phyloP scores from a whole-genome alignment of 2,797 vertebrate species.

The Micrastur ruficollis region DNA sequence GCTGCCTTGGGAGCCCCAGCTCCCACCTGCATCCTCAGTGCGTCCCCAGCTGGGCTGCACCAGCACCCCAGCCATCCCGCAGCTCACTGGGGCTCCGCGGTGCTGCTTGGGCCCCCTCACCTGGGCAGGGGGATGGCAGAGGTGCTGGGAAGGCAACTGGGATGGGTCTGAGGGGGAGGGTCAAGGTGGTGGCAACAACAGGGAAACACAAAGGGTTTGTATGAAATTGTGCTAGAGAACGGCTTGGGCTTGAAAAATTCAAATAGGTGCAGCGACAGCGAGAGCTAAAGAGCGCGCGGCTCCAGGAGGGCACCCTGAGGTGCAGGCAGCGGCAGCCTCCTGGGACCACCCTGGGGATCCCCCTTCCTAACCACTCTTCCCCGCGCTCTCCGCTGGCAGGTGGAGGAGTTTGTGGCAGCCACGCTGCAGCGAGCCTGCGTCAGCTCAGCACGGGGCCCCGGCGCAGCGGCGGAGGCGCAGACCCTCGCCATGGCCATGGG shows the following conservation, averaged over 20 bases:
- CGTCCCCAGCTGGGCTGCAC: neutral
- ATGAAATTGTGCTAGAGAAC: fast-evolving
- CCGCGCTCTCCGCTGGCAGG: conserved; percentile 67
- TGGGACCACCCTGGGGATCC: neutral
- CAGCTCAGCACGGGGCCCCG: conserved; percentile 57
- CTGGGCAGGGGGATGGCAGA: neutral
- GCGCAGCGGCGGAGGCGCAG: conserved; percentile 80
- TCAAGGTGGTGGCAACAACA: fast-evolving
- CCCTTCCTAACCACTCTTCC: neutral
- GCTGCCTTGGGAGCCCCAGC: neutral
- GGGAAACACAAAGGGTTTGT: fast-evolving
- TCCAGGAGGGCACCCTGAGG: neutral
- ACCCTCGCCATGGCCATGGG: conserved; percentile 91
- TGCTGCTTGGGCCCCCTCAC: neutral
- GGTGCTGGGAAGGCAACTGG: neutral
- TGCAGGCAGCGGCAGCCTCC: fast-evolving
- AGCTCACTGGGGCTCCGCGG: neutral
- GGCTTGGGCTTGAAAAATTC: fast-evolving
- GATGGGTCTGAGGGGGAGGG: neutral
- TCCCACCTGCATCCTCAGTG: neutral
- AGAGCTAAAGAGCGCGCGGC: neutral
- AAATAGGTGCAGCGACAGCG: fast-evolving
- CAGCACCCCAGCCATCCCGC: fast-evolving
- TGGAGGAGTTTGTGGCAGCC: conserved; percentile 84
- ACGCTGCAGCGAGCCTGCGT: conserved; percentile 84